A percentile compares a stretch with the other conserved stretches of the same genome.
Evolutionary conservation across 2,113 vertebrate genomes (phyloP).

Genomic region (Megalops atlanticus): DNA sequence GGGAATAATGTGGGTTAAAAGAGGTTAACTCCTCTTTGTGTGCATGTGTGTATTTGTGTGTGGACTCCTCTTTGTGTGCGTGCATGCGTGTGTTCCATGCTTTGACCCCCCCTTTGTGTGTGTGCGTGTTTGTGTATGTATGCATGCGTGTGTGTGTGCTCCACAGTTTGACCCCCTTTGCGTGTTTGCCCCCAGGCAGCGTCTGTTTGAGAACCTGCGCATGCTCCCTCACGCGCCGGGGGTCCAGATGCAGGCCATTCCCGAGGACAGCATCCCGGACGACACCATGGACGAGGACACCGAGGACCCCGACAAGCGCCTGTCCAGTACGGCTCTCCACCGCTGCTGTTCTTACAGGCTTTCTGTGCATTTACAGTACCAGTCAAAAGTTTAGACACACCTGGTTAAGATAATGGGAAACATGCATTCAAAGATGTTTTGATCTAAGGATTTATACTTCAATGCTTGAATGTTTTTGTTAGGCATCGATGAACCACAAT

Average conservation of each 20-base stretch:
- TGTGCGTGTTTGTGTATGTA: background rate
- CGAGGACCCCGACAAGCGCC: slow-evolving; percentile 89
- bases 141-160: background rate
- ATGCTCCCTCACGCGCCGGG: slow-evolving; percentile 93
- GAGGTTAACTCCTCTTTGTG: too few species aligned
- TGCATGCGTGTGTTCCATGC: background rate
- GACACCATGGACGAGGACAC: slow-evolving; percentile 87
- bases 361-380: too few species aligned
- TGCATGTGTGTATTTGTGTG: background rate
- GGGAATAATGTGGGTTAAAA: too few species aligned
- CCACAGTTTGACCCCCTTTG: background rate
- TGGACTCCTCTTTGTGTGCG: slow-evolving; percentile 2
- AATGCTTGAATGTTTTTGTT: too few species aligned
- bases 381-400: too few species aligned
- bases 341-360: background rate
- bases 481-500: too few species aligned
- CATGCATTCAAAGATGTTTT: too few species aligned
- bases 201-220: slow-evolving; percentile 91
- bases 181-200: slow-evolving; percentile 70
- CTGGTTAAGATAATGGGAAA: too few species aligned
- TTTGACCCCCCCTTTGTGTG: background rate
- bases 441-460: too few species aligned
- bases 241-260: slow-evolving; percentile 91
- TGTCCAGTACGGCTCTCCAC: slow-evolving; percentile 81
- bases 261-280: slow-evolving; percentile 86